Conservation (phyloP, 2,113 vertebrate genomes). For the Ceyx margarethae region DNA sequence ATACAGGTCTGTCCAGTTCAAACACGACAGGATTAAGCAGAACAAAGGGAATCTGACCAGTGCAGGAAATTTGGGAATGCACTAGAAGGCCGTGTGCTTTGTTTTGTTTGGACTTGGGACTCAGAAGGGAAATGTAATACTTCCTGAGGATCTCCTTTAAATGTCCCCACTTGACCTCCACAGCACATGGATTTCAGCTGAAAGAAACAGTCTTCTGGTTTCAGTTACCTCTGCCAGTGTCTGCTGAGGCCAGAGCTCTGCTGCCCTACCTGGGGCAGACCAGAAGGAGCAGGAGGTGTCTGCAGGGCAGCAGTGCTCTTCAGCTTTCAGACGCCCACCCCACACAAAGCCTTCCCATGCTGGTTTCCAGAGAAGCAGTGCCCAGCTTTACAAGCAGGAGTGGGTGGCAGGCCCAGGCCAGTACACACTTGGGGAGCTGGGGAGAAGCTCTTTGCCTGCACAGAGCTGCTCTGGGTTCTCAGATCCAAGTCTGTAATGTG, state of each 20-base stretch:
- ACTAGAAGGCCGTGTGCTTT: slow-evolving; percentile 35
- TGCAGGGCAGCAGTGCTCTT: not conserved
- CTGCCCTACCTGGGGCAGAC: too few species aligned
- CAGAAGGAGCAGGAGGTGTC: too few species aligned
- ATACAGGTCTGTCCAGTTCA: not conserved
- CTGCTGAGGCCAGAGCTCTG: not conserved
- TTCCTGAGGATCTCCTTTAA: slow-evolving; percentile 54
- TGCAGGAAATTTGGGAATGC: slow-evolving; percentile 48
- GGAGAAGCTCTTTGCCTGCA: not conserved
- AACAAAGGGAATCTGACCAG: not conserved
- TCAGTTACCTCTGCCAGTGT: not conserved
- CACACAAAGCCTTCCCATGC: not conserved
- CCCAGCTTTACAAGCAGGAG: not conserved
- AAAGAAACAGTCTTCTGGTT: slow-evolving; percentile 22
- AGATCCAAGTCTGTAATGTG: not conserved
- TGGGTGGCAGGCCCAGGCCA: not conserved
- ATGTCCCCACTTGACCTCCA: slow-evolving; percentile 52
- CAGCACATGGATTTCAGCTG: not conserved
- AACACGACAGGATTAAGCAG: slow-evolving; percentile 7
- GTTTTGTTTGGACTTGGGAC: slow-evolving; percentile 55
- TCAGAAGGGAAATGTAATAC: slow-evolving; percentile 48
- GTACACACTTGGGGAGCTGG: not conserved
- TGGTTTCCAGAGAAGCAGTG: not conserved
- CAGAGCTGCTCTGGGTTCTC: not conserved
- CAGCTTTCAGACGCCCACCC: not conserved